A percentile compares a stretch with the other conserved stretches of the same genome.
Evolutionary conservation across 2,113 vertebrate genomes (phyloP).

Genomic region (Lepus europaeus): DNA sequence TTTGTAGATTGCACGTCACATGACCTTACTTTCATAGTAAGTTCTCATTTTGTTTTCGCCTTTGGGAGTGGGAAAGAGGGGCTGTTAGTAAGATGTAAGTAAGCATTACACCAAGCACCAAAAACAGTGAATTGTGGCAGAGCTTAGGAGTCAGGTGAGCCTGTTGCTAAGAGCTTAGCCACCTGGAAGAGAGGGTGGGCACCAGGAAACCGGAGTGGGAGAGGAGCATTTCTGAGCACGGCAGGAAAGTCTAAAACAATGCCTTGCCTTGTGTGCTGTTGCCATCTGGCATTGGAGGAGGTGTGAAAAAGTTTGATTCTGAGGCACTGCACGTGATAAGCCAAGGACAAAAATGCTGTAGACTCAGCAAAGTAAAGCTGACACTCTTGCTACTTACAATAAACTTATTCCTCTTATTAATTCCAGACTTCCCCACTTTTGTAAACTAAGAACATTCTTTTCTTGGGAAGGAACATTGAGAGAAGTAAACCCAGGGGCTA

Average conservation of each 20-base stretch:
- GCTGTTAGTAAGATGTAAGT: not conserved
- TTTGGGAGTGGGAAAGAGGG: not conserved
- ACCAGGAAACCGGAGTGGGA: not conserved
- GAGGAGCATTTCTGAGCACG: not conserved
- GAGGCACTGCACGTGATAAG: not conserved
- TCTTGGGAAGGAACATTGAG: not conserved
- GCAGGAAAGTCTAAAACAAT: not conserved
- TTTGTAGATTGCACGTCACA: not conserved
- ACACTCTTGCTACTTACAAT: not conserved
- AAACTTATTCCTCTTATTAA: not conserved
- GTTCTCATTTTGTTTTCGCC: not conserved
- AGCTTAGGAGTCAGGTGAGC: not conserved
- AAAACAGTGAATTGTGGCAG: not conserved
- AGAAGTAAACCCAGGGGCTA: not conserved
- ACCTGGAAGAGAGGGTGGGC: not conserved
- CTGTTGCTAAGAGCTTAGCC: not conserved
- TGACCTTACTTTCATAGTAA: not conserved
- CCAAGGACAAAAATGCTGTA: not conserved
- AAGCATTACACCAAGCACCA: not conserved
- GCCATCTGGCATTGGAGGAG: fast-evolving
- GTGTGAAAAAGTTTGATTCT: not conserved
- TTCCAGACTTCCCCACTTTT: not conserved
- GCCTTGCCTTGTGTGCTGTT: fast-evolving
- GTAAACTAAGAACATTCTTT: not conserved
- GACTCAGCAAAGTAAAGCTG: not conserved